A percentile compares a stretch with the other conserved stretches of the same genome.
Evolutionary conservation across 2,888 invertebrate genomes (phyloP).

Genomic region (Lymantria dispar): DNA sequence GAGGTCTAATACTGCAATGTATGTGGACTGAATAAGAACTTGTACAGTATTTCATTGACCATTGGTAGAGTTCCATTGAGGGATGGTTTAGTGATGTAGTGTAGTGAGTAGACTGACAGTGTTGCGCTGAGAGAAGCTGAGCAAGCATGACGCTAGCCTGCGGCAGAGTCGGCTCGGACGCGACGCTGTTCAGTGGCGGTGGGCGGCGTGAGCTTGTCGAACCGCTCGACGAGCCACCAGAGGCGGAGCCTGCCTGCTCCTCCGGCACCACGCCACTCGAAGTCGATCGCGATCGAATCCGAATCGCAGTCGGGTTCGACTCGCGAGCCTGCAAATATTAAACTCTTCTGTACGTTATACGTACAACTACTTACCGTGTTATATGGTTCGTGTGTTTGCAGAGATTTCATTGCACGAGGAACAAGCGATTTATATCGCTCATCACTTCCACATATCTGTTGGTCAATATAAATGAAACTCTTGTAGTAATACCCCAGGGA

Average conservation of each 20-base stretch:
- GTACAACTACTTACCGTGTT: constrained; percentile 40
- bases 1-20: background rate
- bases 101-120: constrained; percentile 77
- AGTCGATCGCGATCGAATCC: constrained; percentile 66
- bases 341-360: constrained; percentile 37
- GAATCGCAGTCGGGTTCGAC: constrained; percentile 47
- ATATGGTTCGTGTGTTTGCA: constrained; percentile 34
- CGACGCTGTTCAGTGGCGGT: constrained; percentile 87
- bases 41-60: background rate
- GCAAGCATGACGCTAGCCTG: constrained; percentile 90
- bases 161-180: constrained; percentile 89
- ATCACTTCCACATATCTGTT: constrained; percentile 50
- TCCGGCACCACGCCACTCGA: constrained; percentile 80
- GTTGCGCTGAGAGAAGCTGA: constrained; percentile 87
- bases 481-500: constrained; percentile 39
- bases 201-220: constrained; percentile 47
- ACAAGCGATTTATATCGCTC: constrained; percentile 45
- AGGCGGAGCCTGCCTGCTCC: constrained; percentile 60
- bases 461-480: constrained; percentile 48
- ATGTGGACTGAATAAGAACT: background rate
- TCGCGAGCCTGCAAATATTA: constrained; percentile 57
- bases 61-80: background rate
- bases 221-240: constrained; percentile 45
- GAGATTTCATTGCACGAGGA: constrained; percentile 40
- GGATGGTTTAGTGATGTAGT: constrained; percentile 17